These are phyloP conservation scores for Pandemis corylana DNA, from an alignment of 2,888 invertebrate genomes.

Conservation along the genomic window DNA sequence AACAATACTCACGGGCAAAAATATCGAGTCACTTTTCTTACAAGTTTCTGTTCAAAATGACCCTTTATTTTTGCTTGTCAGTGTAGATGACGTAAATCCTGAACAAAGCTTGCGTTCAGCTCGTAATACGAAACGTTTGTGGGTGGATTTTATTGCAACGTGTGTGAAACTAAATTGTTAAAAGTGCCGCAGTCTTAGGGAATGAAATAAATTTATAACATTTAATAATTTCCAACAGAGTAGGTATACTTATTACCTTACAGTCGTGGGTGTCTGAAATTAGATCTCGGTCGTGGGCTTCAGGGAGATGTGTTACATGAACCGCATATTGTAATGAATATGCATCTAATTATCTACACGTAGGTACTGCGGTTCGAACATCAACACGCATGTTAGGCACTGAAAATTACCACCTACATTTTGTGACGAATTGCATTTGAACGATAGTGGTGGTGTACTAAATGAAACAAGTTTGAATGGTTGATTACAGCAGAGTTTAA, in stretches of 20 bases:
- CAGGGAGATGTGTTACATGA: constrained; percentile 21
- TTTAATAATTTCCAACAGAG: not conserved
- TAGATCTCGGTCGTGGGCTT: constrained; percentile 13
- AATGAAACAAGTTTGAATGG: not conserved
- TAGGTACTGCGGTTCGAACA: constrained; percentile 13
- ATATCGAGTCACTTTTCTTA: no score
- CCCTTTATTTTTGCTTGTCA: no score
- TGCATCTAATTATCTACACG: constrained; percentile 2
- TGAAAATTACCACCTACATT: constrained; percentile 2
- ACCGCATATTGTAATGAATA: constrained; percentile 13
- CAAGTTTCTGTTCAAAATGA: no score
- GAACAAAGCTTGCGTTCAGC: not conserved
- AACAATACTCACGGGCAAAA: not conserved
- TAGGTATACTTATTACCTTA: constrained; percentile 6
- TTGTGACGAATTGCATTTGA: not conserved
- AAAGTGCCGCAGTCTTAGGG: not conserved
- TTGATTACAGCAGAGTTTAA: not conserved
- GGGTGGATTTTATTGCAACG: not conserved
- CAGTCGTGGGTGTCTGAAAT: constrained; percentile 29
- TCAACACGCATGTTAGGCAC: not conserved
- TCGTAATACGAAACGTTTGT: not conserved
- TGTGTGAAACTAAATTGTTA: not conserved
- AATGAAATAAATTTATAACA: not conserved
- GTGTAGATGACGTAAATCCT: not conserved
- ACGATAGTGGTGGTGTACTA: not conserved